A percentile compares a stretch with the other conserved stretches of the same genome.
Conservation (phyloP, 1,140 invertebrate genomes). For the Pogonus chalceus region DNA sequence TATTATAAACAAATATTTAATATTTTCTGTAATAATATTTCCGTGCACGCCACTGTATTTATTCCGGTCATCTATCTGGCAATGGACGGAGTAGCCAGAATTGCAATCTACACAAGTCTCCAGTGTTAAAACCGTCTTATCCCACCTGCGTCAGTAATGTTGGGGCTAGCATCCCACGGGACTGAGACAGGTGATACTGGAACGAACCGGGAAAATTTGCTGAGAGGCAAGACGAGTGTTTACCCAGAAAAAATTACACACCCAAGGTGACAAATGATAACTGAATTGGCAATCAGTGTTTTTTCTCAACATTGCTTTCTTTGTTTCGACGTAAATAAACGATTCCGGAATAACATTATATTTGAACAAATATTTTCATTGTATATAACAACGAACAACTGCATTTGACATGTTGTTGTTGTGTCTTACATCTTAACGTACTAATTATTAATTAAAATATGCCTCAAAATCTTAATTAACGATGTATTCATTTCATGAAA, state of each 20-base stretch:
- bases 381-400: too few relatives aligned
- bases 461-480: too few relatives aligned
- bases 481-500: too few relatives aligned
- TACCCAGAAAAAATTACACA: neutral
- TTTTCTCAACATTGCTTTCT: neutral
- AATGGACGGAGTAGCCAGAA: neutral
- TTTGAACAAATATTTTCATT: too few relatives aligned
- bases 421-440: too few relatives aligned
- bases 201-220: too few relatives aligned
- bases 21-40: too few relatives aligned
- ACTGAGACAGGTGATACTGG: neutral
- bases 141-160: neutral
- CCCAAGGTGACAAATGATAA: neutral
- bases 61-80: neutral
- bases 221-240: neutral
- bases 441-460: too few relatives aligned
- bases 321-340: too few relatives aligned
- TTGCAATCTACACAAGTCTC: neutral
- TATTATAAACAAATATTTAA: too few relatives aligned
- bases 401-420: too few relatives aligned
- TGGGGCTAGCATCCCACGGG: neutral
- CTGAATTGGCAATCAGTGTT: neutral
- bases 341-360: too few relatives aligned
- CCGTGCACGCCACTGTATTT: neutral
- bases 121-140: neutral